Evolutionary conservation across 2,888 invertebrate genomes (phyloP), one percentile per base, ranked within the genome.

Genomic region (Cheilosia scutellata): DNA sequence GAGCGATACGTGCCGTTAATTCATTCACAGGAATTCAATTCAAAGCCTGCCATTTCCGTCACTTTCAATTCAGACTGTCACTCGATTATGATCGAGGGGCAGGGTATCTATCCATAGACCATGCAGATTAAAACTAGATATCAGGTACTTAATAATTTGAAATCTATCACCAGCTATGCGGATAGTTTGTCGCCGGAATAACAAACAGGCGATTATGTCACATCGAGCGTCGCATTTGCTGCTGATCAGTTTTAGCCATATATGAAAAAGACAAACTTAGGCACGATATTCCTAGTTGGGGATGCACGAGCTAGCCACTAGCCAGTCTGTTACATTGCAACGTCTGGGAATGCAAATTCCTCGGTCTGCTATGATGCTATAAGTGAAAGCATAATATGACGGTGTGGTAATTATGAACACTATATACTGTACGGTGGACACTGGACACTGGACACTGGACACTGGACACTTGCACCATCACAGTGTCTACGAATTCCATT

Each of bases 1-100:
- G 58, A 58, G 74, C 58, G 70, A 84, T 58, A 79, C 83, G 74
- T 83, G 83, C 57, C 57, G 40, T 83, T 63, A 63, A 75, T 74
- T 78, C 79, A 72, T 74, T 78, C 83, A 53, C 63, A 57, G 76
- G 55, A 68, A 63, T 65, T 33, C 68, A 66, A 72, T 68, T 33
- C 60, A 60, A 66, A 57, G 70, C 58, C 79, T 74, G 74, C 77
- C 79, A 75, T 84, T 84, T 79, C 83, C 79, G 83, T 84, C 83
- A 84, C 83, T 84, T 84, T 84, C 75, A 79, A 75, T 84, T 84
- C 79, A 84, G 79, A 74, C 79, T 79, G 83, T 84, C 83, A 79
- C 58, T 70, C 49, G 37, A n/a, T 42, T 71, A 37, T 71, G 66
- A 60, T 53, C 75, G 37, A 31, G 58, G 49, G 74, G 20, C 49